Evolutionary conservation across 2,797 vertebrate species (phyloP), one percentile per base, ranked within the genome.

Genomic region (Phataginus tricuspis): DNA sequence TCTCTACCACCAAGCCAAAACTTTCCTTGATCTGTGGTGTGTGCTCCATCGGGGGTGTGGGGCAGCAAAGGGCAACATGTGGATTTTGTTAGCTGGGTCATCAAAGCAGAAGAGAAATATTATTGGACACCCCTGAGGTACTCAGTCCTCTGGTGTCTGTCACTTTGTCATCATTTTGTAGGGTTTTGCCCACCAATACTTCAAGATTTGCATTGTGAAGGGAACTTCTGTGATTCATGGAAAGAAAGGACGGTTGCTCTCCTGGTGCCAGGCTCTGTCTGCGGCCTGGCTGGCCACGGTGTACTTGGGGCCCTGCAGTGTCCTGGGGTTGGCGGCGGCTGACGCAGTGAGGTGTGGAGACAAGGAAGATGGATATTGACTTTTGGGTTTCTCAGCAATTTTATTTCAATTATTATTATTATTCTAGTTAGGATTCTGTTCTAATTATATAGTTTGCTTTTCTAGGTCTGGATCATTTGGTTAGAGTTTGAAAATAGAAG

Each of bases 401-500:
- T 64, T 49, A 27, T 68, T 93, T 95, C 25, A 31, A 23, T 85
- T 34, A 68, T 37, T 37, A 49, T 23, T 79, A 15, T 4, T 77
- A n/a, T 95, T 82, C 21, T 80, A 61, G 63, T 68, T 92, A 79
- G 39, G 39, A 39, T 94, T 90, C 57, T 72, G 64, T 96, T 93
- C 5, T 37, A 39, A 27, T 27, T 71, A 3, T 8, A 4, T 69
- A 45, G 80, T 86, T 7, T 80, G 34, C 59, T 77, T 92, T 51
- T 94, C 23, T 86, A 86, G 34, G 29, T 79, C 42, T 83, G 59
- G 61, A 69, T 95, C 92, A 75, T 91, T 96, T 93, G 91, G 57
- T 82, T 95, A 51, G 78, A 86, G 85, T 92, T 82, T 90, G 72
- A 74, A 87, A 96, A 93, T 92, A 23, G 53, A 90, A 80, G 34